Evolutionary conservation across 2,113 vertebrate genomes (phyloP), one percentile per base, ranked within the genome.

Genomic region (Scalopus aquaticus): DNA sequence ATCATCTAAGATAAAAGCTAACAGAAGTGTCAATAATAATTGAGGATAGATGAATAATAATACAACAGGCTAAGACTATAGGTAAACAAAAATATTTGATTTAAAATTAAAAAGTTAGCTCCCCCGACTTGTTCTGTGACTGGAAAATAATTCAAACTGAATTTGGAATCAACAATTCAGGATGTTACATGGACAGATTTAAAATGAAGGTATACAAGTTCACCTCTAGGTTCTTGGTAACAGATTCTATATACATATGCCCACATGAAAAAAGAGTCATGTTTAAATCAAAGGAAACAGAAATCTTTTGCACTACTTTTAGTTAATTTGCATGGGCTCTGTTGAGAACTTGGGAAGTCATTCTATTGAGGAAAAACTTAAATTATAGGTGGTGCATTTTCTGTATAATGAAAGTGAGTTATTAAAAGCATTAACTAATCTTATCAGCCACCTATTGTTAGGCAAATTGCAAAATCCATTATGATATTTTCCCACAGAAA

Each of bases 401-500:
- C 78, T 94, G 44, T 91, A 86, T 35, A 87, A 86, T 69, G 79
- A 94, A 72, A 20, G 9, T 83, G 81, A 70, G 64, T 94, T 94
- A 96, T 93, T 95, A 89, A 95, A 94, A 89, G 85, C 28, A 54
- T 51, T 87, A 89, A 93, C 91, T 94, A 96, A 91, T 94, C 69
- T 95, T 91, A 96, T 95, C 94, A 96, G 49, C 62, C 73, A 86
- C 82, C 78, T 82, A 78, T 91, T 95, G 93, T 94, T 95, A 96
- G 44, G 24, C 51, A 96, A 94, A 92, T 49, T 95, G 73, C 83
- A 64, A 95, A 96, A 96, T 86, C 86, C 49, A 89, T 91, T 96
- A 82, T 92, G 37, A 49, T 90, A 92, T 94, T 97, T 97, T 93
- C 70, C 64, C 56, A 96, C 73, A 97, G 44, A 96, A 93, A 89